Percentiles rank a stretch among this genome's conserved stretches.
phyloP scores from a whole-genome alignment of 2,797 vertebrate species.

The Telmatherina bonti region DNA sequence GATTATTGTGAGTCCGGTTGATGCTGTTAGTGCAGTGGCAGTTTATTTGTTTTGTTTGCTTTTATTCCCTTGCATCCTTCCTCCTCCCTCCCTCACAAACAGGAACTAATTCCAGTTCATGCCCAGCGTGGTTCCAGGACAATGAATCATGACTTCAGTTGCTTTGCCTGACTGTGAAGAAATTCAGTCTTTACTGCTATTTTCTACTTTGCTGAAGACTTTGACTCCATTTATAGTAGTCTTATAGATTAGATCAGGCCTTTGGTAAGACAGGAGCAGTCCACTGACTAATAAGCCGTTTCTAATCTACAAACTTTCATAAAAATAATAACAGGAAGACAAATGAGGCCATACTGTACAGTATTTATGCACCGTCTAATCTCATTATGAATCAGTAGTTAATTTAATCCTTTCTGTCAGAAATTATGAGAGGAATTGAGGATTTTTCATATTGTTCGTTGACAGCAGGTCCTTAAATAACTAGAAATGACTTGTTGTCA shows the following conservation, averaged over 20 bases:
- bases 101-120: too few species aligned
- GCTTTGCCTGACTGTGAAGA: too few species aligned
- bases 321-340: not conserved
- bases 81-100: too few species aligned
- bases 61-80: too few species aligned
- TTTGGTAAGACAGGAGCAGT: not conserved
- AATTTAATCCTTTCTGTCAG: not conserved
- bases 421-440: not conserved
- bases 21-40: too few species aligned
- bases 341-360: not conserved
- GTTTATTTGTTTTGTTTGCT: too few species aligned
- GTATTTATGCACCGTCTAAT: not conserved
- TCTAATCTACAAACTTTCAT: not conserved
- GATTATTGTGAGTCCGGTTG: too few species aligned
- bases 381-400: not conserved
- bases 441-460: too few species aligned
- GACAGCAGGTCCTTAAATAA: too few species aligned
- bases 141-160: too few species aligned
- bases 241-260: not conserved
- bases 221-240: not conserved
- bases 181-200: not conserved
- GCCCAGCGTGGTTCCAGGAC: too few species aligned
- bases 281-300: not conserved
- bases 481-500: not conserved
- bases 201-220: not conserved